These are phyloP conservation scores for Mormyrops boulengeri DNA, from an alignment of 2,797 vertebrate species.

Conservation along the genomic window DNA sequence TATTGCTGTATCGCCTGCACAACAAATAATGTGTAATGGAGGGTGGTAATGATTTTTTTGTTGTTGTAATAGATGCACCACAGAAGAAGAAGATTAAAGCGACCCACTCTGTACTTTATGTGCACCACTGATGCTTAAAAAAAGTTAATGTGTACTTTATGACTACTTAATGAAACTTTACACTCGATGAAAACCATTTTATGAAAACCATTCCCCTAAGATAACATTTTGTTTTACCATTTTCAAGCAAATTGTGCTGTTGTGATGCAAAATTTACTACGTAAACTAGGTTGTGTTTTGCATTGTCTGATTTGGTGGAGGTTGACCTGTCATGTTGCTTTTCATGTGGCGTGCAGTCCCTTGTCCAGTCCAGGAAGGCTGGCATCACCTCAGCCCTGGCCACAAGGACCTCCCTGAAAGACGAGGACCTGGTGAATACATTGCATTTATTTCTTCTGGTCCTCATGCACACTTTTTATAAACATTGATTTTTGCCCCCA, in stretches of 20 bases:
- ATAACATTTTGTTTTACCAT: background rate
- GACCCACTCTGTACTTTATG: background rate
- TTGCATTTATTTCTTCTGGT: background rate
- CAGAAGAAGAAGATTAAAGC: background rate
- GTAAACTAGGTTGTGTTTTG: background rate
- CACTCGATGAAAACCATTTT: background rate
- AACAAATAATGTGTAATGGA: background rate
- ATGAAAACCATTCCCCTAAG: background rate
- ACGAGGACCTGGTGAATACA: slow-evolving; percentile 88
- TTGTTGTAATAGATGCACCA: background rate
- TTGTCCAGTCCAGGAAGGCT: slow-evolving; percentile 91
- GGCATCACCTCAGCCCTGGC: slow-evolving; percentile 83
- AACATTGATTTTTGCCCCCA: background rate
- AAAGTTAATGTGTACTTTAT: background rate
- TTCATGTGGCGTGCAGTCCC: slow-evolving; percentile 60
- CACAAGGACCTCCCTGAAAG: slow-evolving; percentile 85
- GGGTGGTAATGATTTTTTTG: background rate
- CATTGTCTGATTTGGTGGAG: background rate
- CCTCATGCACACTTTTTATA: slow-evolving; percentile 6
- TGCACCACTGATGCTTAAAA: background rate
- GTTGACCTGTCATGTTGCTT: background rate
- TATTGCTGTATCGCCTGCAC: background rate
- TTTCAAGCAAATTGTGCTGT: background rate
- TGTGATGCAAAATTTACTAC: background rate
- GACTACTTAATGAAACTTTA: background rate